phyloP scores from a whole-genome alignment of 2,113 vertebrate genomes.

The Heliornis fulica region DNA sequence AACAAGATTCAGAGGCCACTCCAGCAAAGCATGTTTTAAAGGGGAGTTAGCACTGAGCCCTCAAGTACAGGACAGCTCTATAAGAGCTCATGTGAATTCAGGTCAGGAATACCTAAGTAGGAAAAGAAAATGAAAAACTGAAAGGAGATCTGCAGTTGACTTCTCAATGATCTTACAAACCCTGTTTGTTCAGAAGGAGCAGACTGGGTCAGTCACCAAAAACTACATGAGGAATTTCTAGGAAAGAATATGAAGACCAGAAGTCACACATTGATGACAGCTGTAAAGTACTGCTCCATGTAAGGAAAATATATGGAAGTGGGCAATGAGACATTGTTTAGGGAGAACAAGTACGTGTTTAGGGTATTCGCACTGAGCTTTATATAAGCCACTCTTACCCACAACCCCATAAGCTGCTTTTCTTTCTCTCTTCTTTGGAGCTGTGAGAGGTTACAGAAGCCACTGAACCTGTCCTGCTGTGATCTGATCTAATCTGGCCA shows the following conservation, averaged over 20 bases:
- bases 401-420: slow-evolving; percentile 54
- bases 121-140: background rate
- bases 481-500: slow-evolving; percentile 38
- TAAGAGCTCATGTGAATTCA: background rate
- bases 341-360: background rate
- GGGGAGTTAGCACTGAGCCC: background rate
- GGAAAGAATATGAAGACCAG: background rate
- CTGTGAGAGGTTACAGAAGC: slow-evolving; percentile 35
- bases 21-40: background rate
- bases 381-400: slow-evolving; percentile 24
- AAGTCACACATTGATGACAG: background rate
- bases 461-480: background rate
- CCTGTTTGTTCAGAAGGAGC: background rate
- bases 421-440: slow-evolving; percentile 17
- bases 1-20: background rate
- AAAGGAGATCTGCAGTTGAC: background rate
- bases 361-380: background rate
- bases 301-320: background rate
- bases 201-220: background rate
- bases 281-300: background rate
- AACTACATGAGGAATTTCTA: background rate
- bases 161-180: background rate
- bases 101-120: background rate
- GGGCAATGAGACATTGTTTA: background rate
- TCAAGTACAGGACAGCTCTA: background rate